phyloP scores from a whole-genome alignment of 2,113 vertebrate species.

The Nyctibius bracteatus region DNA sequence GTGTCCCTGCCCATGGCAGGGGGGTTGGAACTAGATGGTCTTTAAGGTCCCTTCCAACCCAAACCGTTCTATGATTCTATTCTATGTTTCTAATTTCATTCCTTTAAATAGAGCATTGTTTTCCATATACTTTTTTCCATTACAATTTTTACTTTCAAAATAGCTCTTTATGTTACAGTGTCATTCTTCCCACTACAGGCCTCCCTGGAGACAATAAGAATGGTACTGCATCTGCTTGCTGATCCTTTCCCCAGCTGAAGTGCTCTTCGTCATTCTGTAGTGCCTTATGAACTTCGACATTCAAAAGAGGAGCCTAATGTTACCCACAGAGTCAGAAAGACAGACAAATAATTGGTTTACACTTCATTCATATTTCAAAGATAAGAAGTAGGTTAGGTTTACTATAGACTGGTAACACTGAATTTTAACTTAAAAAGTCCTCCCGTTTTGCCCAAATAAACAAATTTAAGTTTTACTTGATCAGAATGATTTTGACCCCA shows the following conservation, averaged over 20 bases:
- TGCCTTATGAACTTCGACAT: not conserved
- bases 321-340: not conserved
- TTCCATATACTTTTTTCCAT: not conserved
- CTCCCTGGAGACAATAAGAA: not conserved
- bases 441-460: not conserved
- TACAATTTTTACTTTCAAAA: not conserved
- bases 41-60: too few species aligned
- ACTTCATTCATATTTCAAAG: not conserved
- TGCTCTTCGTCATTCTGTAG: not conserved
- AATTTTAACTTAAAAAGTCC: not conserved
- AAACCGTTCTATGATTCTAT: too few species aligned
- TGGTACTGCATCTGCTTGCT: not conserved
- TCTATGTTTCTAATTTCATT: not conserved
- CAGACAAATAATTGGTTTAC: not conserved
- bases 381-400: not conserved
- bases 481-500: not conserved
- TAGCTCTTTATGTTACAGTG: not conserved
- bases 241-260: not conserved
- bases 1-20: too few species aligned
- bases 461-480: not conserved
- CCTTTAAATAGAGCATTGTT: not conserved
- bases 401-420: not conserved
- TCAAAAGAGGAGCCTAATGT: not conserved
- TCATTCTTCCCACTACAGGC: not conserved
- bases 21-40: too few species aligned